phyloP scores from a whole-genome alignment of 2,888 invertebrate species.

The Eilema sororculum region DNA sequence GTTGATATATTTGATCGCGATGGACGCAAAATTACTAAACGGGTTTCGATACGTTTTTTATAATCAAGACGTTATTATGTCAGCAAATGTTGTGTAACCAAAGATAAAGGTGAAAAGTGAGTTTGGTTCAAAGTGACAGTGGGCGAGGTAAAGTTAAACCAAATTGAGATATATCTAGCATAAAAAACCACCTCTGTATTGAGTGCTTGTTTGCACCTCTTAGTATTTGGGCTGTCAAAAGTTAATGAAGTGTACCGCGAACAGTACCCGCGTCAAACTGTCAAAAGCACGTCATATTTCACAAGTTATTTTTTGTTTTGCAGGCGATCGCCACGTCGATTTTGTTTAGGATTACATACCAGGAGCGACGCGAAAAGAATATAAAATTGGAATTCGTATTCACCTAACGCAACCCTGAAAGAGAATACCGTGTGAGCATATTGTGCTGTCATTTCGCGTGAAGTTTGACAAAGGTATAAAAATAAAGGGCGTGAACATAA shows the following conservation, averaged over 20 bases:
- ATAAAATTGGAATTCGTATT: constrained; percentile 47
- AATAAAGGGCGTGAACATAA: constrained; percentile 79
- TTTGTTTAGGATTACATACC: constrained; percentile 66
- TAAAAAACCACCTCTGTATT: constrained; percentile 41
- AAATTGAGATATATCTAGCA: neutral
- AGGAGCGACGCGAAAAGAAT: constrained; percentile 49
- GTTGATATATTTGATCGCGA: no score
- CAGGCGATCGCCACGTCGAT: constrained; percentile 70
- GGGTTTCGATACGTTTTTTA: no score
- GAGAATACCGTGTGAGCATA: constrained; percentile 47
- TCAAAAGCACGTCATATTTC: constrained; percentile 82
- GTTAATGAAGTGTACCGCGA: constrained; percentile 80
- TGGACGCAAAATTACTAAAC: no score
- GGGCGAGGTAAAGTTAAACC: neutral
- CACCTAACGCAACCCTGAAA: constrained; percentile 36
- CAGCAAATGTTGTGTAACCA: neutral
- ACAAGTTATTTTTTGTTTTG: constrained; percentile 67
- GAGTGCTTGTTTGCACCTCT: constrained; percentile 49
- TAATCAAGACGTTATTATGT: no score
- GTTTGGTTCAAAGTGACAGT: neutral
- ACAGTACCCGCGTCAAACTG: constrained; percentile 83
- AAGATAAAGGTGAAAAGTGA: neutral
- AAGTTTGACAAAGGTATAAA: constrained; percentile 73
- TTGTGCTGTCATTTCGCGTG: constrained; percentile 68
- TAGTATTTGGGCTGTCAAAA: constrained; percentile 67